Conservation (phyloP, 2,888 invertebrate genomes). For the Marronus borbonicus region DNA sequence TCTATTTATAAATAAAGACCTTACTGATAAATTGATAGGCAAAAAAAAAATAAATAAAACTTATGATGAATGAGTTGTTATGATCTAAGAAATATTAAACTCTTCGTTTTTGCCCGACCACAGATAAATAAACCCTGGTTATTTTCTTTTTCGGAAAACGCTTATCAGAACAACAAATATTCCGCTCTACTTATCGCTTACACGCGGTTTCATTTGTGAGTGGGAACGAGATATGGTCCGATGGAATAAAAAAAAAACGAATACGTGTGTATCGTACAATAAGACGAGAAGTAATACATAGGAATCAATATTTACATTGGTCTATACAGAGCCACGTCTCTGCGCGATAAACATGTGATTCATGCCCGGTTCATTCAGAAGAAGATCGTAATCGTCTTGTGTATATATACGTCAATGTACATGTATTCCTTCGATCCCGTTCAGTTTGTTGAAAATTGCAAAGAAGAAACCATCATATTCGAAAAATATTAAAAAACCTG, state of each 20-base stretch:
- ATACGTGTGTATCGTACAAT: slow-evolving; percentile 23
- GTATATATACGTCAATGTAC: slow-evolving; percentile 1
- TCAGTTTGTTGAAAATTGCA: slow-evolving; percentile 2
- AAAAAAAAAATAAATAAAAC: slow-evolving; percentile 14
- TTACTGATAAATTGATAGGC: slow-evolving; percentile 13
- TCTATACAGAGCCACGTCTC: slow-evolving; percentile 5
- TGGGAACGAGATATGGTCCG: slow-evolving; percentile 17
- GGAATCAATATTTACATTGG: slow-evolving; percentile 27
- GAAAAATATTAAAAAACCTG: no score
- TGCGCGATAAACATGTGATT: slow-evolving; percentile 37
- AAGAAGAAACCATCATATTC: background rate
- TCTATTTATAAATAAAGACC: slow-evolving; percentile 26
- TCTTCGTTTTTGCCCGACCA: slow-evolving; percentile 5
- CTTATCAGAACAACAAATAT: slow-evolving; percentile 25
- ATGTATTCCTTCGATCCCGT: background rate
- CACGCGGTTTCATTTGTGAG: slow-evolving; percentile 36
- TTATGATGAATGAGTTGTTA: slow-evolving; percentile 18
- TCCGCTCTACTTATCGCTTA: slow-evolving; percentile 25
- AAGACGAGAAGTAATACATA: slow-evolving; percentile 15
- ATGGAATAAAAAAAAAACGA: slow-evolving; percentile 18
- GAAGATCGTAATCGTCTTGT: slow-evolving; percentile 19
- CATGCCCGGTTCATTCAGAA: slow-evolving; percentile 25
- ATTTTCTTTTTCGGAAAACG: slow-evolving; percentile 16
- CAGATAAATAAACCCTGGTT: slow-evolving; percentile 7
- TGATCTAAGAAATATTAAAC: slow-evolving; percentile 10